Evolutionary conservation across 2,113 vertebrate species (phyloP).

Genomic region (Vimba vimba): DNA sequence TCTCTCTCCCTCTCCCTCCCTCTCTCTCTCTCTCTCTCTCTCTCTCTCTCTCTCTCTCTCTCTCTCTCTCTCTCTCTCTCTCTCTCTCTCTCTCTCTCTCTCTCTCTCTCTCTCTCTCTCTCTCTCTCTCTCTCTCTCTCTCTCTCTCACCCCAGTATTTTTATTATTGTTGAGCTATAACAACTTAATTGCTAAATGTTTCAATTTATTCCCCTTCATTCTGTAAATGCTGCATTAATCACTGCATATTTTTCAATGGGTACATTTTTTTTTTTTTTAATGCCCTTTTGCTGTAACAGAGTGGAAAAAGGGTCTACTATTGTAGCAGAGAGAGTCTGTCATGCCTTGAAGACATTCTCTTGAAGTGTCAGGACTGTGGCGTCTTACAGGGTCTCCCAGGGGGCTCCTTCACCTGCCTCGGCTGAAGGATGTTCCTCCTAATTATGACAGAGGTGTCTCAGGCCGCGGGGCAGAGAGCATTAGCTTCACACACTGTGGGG

Average conservation of each 20-base stretch:
- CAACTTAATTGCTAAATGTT: too few species aligned
- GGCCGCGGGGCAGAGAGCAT: constrained; percentile 2
- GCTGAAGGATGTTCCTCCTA: constrained; percentile 34
- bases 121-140: too few species aligned
- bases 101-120: too few species aligned
- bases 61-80: too few species aligned
- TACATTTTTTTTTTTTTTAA: not conserved
- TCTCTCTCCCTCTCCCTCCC: too few species aligned
- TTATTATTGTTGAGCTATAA: too few species aligned
- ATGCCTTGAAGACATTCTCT: not conserved
- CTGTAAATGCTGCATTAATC: not conserved
- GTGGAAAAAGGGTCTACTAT: not conserved
- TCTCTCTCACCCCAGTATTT: too few species aligned
- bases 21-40: too few species aligned
- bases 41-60: too few species aligned
- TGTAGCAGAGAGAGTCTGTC: not conserved
- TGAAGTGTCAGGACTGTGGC: constrained; percentile 12
- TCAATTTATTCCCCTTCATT: not conserved
- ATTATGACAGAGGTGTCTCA: constrained; percentile 23
- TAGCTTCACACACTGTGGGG: constrained; percentile 12
- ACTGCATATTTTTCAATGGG: not conserved
- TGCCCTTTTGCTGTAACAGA: not conserved
- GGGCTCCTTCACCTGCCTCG: constrained; percentile 22
- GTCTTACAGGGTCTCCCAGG: not conserved
- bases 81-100: too few species aligned